phyloP scores from a whole-genome alignment of 2,113 vertebrate species.

The Erythrolamprus reginae region DNA sequence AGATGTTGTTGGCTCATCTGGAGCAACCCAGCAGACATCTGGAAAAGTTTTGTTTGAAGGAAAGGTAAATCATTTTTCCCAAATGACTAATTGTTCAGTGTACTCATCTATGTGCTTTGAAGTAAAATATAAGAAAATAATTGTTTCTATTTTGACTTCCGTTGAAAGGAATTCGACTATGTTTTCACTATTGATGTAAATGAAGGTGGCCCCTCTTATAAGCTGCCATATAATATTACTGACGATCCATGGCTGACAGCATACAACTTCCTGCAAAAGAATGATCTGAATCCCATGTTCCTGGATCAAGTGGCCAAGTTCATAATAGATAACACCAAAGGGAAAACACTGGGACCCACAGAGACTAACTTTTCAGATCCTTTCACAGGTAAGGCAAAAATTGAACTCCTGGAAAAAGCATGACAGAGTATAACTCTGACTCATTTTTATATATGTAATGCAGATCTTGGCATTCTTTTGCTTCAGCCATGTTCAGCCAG shows the following conservation, averaged over 20 bases:
- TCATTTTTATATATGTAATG: neutral
- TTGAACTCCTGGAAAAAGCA: neutral
- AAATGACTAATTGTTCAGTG: neutral
- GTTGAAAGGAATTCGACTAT: slow-evolving; percentile 90
- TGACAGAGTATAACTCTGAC: neutral
- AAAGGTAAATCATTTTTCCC: slow-evolving; percentile 73
- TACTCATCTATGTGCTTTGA: neutral
- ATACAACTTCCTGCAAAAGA: slow-evolving; percentile 93
- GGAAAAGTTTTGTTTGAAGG: slow-evolving; percentile 92
- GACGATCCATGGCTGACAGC: slow-evolving; percentile 96
- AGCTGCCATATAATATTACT: slow-evolving; percentile 87
- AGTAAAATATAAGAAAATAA: neutral
- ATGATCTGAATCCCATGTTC: slow-evolving; percentile 93
- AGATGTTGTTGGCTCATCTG: slow-evolving; percentile 94
- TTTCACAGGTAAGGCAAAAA: slow-evolving; percentile 81
- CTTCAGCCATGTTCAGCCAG: neutral
- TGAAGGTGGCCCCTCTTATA: slow-evolving; percentile 90
- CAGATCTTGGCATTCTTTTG: neutral
- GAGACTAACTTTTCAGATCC: slow-evolving; percentile 78
- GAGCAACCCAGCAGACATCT: slow-evolving; percentile 85
- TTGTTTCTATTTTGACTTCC: slow-evolving; percentile 46
- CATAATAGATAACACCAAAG: slow-evolving; percentile 95
- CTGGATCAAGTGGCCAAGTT: slow-evolving; percentile 98
- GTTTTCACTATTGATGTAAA: slow-evolving; percentile 96
- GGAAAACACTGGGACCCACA: slow-evolving; percentile 75